Conservation (phyloP, 2,888 invertebrate species). For the Labia minor region DNA sequence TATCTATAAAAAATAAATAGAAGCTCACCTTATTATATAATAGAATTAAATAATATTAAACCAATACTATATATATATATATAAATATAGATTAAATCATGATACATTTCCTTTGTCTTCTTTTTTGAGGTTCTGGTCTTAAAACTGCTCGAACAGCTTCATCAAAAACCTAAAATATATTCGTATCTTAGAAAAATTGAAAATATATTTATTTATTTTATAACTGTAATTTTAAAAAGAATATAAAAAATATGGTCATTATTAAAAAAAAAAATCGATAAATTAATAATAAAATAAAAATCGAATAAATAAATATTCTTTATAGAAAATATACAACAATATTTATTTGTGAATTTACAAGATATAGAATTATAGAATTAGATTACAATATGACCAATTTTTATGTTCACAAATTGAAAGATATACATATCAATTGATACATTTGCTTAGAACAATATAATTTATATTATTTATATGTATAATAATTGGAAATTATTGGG, state of each 20-base stretch:
- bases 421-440: no score
- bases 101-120: constrained; percentile 84
- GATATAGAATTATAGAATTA: no score
- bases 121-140: constrained; percentile 91
- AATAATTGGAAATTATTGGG: no score
- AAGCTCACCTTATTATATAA: not conserved
- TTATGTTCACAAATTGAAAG: no score
- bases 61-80: not conserved
- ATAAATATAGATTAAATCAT: constrained; percentile 52
- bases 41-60: no score
- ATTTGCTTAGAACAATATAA: no score
- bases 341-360: no score
- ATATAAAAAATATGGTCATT: not conserved
- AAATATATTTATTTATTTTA: no score
- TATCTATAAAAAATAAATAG: not conserved
- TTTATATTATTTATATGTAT: no score
- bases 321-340: no score
- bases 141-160: constrained; percentile 96
- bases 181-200: constrained; percentile 19
- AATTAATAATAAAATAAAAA: constrained; percentile 14
- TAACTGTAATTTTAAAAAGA: not conserved
- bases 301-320: no score
- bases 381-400: no score
- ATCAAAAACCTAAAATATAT: constrained; percentile 79
- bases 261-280: not conserved